These are phyloP conservation scores for Craseonycteris thonglongyai DNA, from an alignment of 2,113 vertebrate species.

Conservation along the genomic window DNA sequence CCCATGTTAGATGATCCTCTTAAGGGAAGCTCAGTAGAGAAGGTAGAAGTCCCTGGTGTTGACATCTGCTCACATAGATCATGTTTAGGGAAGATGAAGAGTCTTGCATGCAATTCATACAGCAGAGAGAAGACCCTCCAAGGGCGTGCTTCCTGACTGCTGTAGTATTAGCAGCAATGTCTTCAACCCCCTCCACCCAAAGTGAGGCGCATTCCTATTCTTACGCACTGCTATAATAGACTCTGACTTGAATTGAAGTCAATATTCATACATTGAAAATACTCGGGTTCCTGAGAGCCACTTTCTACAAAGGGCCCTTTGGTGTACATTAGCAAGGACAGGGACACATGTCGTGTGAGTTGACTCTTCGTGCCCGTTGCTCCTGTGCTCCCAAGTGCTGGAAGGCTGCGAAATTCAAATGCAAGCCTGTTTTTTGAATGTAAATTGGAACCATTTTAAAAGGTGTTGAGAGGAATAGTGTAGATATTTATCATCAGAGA, in stretches of 20 bases:
- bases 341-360: neutral
- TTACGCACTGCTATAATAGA: neutral
- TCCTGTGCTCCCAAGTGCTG: neutral
- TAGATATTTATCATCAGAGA: neutral
- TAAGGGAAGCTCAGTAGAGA: constrained; percentile 15
- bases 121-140: neutral
- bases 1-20: constrained; percentile 15
- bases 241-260: neutral
- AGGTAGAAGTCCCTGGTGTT: neutral
- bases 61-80: constrained; percentile 7
- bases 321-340: neutral
- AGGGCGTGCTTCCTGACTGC: neutral
- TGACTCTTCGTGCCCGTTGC: neutral
- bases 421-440: neutral
- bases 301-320: neutral
- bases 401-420: neutral
- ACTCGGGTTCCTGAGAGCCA: neutral
- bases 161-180: neutral
- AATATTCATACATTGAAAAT: neutral
- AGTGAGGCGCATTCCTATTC: neutral
- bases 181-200: neutral
- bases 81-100: constrained; percentile 6
- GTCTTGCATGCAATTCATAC: neutral
- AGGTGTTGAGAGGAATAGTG: neutral
- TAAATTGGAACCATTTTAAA: neutral